Base-by-base conservation (phyloP, 2,888 invertebrate species). In the Stenoptilia bipunctidactyla region DNA sequence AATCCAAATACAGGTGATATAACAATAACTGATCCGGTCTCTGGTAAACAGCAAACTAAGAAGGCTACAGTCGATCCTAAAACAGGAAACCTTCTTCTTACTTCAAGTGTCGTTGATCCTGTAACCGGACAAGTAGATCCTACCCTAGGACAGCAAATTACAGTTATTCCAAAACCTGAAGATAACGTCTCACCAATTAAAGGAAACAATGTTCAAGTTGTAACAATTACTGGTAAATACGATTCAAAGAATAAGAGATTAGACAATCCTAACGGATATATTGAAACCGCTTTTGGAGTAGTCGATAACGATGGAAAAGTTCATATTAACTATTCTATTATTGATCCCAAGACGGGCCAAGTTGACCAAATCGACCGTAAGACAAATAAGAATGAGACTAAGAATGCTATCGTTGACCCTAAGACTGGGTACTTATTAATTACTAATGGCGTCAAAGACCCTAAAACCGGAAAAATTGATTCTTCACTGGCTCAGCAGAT, bases 51-150 rank as follows among this genome's bases (percentile, higher is more conserved):
- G 39, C 89, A 89, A 54, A 57, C 86, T 1, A 86, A 87, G 52
- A 87, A 89, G 61, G 89, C 90, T 1, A 75, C 83, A 42, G 73
- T 87, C 45, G 90, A 90, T 64, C 76, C 88, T 0, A 88, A 87
- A 58, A 88, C 89, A 0, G 89, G 89, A 39, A 86, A 87, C 56
- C 54, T 89, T 36, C 72, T 87, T 38, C 60, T 86, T 1, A 77
- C 77, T 12, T 85, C 89, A 30, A 86, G 85, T 1, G 86, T 85
- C 13, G 61, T 83, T 27, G 87, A 88, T 53, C 87, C 87, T 1
- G 82, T 77, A 49, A 86, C 85, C 12, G 87, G 86, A 4, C 75
- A 85, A 51, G 65, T 82, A 4, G 88, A 88, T 48, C 51, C 76
- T 1, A 75, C 72, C 27, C 84, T 89, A 42, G 90, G 89, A 1